Base-by-base conservation (phyloP, 2,797 vertebrate species). In the Poeciliopsis turneri region DNA sequence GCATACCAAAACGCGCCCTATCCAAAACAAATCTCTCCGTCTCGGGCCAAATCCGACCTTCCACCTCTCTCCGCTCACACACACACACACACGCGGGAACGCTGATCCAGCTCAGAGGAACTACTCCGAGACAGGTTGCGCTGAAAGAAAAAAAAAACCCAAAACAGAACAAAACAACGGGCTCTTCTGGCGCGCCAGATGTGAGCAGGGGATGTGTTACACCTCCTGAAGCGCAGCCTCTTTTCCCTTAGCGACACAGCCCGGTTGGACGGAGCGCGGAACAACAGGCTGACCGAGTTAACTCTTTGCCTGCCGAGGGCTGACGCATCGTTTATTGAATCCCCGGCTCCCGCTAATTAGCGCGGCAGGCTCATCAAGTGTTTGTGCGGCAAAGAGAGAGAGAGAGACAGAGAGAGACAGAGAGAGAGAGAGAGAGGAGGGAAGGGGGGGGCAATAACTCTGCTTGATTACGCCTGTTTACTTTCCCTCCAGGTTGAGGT, bases 171-270 rank as follows among this genome's bases (percentile, higher is more conserved):
- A 41, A 41, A 39, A 41, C 9, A 43, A 10, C 51, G 4, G 16
- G 77, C 64, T 77, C 80, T 45, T 43, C 75, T 85, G 15, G 72
- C 39, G 76, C 72, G 79, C 83, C 84, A 91, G 87, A 89, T 88
- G 87, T 81, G 87, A 36, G 80, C 90, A 79, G 91, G 86, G 86
- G 82, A 95, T 92, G 91, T 95, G 94, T 95, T 93, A 95, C 93
- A 91, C 90, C 89, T 90, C 89, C 80, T 86, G 80, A 90, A 92
- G 89, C 87, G 89, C 88, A 86, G 86, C 86, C 85, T 46, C 74
- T 90, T 88, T 88, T 93, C 87, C 90, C 87, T 84, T 86, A 82
- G 89, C 87, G 91, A 93, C 93, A 85, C 90, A 87, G 87, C 86
- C 91, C 82, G 81, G 90, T 85, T 92, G 93, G 90, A 92, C 88